Conservation (phyloP, 2,888 invertebrate genomes). For the Hemithea aestivaria region DNA sequence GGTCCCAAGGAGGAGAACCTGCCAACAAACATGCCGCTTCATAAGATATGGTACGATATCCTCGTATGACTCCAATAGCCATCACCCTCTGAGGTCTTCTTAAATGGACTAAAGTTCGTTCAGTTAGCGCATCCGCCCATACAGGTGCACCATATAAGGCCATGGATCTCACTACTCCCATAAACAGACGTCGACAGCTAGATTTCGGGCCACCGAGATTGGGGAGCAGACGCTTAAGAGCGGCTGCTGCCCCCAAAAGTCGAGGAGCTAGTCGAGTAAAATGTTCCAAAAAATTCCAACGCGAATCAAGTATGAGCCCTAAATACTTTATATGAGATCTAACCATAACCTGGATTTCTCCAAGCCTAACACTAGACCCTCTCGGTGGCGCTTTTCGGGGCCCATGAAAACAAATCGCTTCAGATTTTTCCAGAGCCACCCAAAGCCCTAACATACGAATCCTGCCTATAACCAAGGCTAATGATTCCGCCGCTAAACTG, state of each 20-base stretch:
- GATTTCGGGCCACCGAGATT: background rate
- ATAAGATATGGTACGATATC: constrained; percentile 10
- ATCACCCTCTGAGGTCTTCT: background rate
- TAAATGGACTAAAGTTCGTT: background rate
- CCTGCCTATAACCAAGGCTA: too few species aligned
- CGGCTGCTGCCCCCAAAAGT: background rate
- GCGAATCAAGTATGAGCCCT: constrained; percentile 19
- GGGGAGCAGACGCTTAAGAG: background rate
- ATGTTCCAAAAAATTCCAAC: constrained; percentile 13
- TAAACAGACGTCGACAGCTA: background rate
- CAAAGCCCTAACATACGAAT: too few species aligned
- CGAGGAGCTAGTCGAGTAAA: constrained; percentile 4
- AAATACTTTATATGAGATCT: constrained; percentile 12
- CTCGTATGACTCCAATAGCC: constrained; percentile 7
- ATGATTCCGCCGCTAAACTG: too few species aligned
- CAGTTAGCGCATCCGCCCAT: background rate
- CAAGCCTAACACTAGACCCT: too few species aligned
- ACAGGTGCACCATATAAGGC: background rate
- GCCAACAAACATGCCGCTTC: constrained; percentile 7
- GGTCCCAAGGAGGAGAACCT: too few species aligned
- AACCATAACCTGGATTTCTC: too few species aligned
- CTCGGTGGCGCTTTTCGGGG: too few species aligned
- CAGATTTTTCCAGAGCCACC: constrained; percentile 3
- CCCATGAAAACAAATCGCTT: too few species aligned
- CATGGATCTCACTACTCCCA: background rate